Conservation (phyloP, 2,888 invertebrate genomes). For the Brachylomia viminalis region DNA sequence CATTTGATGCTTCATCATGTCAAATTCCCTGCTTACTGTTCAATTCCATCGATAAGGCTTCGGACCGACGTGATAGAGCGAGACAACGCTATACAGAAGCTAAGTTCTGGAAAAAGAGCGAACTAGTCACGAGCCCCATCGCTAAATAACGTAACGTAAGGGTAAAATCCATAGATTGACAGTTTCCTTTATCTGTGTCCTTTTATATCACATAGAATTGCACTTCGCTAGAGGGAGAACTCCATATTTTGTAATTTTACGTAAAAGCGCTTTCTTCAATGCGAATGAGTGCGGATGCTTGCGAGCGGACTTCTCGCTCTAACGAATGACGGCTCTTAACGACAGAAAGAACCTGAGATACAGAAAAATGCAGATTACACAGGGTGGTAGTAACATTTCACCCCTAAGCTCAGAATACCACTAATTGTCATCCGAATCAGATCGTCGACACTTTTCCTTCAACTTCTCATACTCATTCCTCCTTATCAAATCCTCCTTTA, state of each 20-base stretch:
- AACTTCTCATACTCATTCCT: constrained; percentile 85
- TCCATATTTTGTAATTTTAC: not conserved
- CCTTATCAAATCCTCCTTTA: constrained; percentile 83
- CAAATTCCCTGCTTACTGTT: constrained; percentile 22
- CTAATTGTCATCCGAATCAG: constrained; percentile 81
- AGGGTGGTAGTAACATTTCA: not conserved
- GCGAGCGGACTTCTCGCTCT: not conserved
- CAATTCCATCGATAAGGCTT: constrained; percentile 11
- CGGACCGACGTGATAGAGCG: not conserved
- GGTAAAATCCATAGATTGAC: not conserved
- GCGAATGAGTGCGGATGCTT: too few relatives aligned
- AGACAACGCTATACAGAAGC: constrained; percentile 5
- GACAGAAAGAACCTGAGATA: constrained; percentile 4
- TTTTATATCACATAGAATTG: not conserved
- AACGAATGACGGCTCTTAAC: not conserved
- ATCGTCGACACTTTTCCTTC: constrained; percentile 80
- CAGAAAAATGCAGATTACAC: not conserved
- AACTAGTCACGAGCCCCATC: constrained; percentile 5
- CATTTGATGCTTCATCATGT: constrained; percentile 43
- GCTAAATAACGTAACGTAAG: constrained; percentile 10
- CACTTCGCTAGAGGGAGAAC: not conserved
- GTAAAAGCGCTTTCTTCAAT: not conserved
- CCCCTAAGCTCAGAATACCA: not conserved
- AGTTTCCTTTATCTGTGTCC: not conserved
- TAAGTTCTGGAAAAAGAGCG: not conserved